A percentile compares a stretch with the other conserved stretches of the same genome.
Evolutionary conservation across 1,140 invertebrate genomes (phyloP).

Genomic region (Hirudo medicinalis): DNA sequence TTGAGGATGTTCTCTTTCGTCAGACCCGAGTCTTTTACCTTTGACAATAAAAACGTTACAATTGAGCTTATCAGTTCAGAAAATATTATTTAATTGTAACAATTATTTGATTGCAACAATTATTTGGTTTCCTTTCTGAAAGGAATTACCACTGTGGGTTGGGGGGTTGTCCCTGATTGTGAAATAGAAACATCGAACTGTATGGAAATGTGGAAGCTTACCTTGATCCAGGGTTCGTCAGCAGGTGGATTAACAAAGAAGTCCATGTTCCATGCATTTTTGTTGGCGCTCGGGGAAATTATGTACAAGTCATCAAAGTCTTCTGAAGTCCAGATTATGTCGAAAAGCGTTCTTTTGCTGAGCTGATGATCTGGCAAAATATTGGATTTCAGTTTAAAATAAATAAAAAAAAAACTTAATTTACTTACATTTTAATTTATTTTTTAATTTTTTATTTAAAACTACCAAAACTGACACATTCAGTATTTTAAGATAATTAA

Average conservation of each 20-base stretch:
- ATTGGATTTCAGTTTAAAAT: not conserved
- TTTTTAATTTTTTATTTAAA: no score
- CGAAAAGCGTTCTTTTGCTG: conserved; percentile 15
- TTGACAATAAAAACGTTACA: not conserved
- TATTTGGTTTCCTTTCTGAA: no score
- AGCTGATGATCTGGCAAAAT: conserved; percentile 16
- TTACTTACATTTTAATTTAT: no score
- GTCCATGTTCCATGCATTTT: conserved; percentile 14
- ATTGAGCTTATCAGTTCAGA: not conserved
- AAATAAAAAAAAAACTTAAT: no score
- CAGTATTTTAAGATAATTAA: no score
- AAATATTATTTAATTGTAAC: not conserved
- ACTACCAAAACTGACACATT: no score
- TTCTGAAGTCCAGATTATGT: conserved; percentile 18
- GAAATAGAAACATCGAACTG: no score
- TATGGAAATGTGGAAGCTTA: not conserved
- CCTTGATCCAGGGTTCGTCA: conserved; percentile 14
- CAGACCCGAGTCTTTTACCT: conserved; percentile 1
- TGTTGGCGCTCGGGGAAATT: not conserved
- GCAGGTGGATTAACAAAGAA: conserved; percentile 19
- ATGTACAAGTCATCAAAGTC: conserved; percentile 22
- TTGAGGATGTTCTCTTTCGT: conserved; percentile 18
- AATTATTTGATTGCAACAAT: not conserved
- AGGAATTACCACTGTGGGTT: no score
- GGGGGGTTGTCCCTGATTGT: no score